phyloP scores from a whole-genome alignment of 2,797 vertebrate genomes.

The Parauchenoglanis punctatus region DNA sequence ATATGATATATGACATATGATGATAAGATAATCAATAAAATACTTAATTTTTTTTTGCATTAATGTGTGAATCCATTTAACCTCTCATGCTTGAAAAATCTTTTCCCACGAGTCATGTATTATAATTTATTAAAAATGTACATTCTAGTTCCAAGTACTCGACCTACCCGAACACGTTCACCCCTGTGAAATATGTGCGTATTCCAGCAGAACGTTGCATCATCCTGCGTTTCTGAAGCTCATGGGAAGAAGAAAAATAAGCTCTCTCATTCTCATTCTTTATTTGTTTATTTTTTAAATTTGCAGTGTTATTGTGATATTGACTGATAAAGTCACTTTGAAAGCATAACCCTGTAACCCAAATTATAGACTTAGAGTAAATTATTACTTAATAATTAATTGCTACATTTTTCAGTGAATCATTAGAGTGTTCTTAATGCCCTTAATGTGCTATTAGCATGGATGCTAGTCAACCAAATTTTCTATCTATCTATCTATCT shows the following conservation, averaged over 20 bases:
- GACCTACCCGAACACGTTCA: not conserved
- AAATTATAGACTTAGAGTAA: not conserved
- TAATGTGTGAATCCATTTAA: not conserved
- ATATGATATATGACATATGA: too few species aligned
- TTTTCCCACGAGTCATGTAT: not conserved
- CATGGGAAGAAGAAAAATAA: not conserved
- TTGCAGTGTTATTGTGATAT: not conserved
- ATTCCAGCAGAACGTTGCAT: not conserved
- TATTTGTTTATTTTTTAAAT: not conserved
- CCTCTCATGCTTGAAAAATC: not conserved
- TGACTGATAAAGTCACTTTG: not conserved
- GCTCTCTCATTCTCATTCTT: not conserved
- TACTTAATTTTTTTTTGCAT: not conserved
- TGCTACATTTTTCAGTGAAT: not conserved
- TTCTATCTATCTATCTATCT: too few species aligned
- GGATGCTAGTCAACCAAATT: not conserved
- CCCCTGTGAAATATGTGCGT: not conserved
- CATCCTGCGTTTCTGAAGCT: not conserved
- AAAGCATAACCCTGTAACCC: not conserved
- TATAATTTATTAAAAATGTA: not conserved
- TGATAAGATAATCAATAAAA: not conserved
- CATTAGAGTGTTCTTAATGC: not conserved
- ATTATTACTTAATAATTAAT: not conserved
- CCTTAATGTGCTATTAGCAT: not conserved
- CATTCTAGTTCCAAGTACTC: not conserved